phyloP scores from a whole-genome alignment of 2,888 invertebrate species.

The Eurytoma californica region DNA sequence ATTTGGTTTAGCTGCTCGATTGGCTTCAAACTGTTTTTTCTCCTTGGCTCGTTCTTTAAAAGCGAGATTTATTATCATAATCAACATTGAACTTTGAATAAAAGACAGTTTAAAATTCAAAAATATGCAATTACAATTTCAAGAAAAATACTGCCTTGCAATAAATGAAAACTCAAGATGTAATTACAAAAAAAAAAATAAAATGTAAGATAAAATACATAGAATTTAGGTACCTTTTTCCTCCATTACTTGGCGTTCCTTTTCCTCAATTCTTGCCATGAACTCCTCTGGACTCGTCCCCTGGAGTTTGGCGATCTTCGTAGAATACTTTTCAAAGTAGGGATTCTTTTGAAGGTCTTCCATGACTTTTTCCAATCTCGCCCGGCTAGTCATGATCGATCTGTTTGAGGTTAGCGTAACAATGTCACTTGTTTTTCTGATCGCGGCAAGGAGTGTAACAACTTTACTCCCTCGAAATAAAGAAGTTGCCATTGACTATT shows the following conservation, averaged over 20 bases:
- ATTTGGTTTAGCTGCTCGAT: constrained; percentile 63
- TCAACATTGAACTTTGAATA: constrained; percentile 9
- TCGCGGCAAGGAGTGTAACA: constrained; percentile 16
- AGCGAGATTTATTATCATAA: constrained; percentile 52
- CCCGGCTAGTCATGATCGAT: constrained; percentile 73
- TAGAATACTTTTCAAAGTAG: constrained; percentile 88
- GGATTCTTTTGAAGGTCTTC: constrained; percentile 81
- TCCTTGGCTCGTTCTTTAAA: constrained; percentile 66
- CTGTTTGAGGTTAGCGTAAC: constrained; percentile 55
- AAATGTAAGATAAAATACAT: neutral
- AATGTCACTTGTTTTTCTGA: constrained; percentile 2
- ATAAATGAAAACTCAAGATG: constrained; percentile 11
- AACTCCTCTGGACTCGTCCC: constrained; percentile 87
- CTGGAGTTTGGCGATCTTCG: constrained; percentile 85
- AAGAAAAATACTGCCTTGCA: constrained; percentile 45
- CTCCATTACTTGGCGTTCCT: constrained; percentile 70
- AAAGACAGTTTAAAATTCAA: constrained; percentile 8
- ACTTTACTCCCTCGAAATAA: constrained; percentile 52
- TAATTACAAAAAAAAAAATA: neutral
- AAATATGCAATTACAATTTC: constrained; percentile 17
- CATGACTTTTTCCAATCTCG: constrained; percentile 75
- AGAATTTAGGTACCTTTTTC: constrained; percentile 69
- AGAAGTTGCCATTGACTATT: constrained; percentile 60
- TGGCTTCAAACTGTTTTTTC: constrained; percentile 61
- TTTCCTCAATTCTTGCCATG: constrained; percentile 79